Base-by-base conservation (phyloP, 2,113 vertebrate species). In the Megaceryle torquata region DNA sequence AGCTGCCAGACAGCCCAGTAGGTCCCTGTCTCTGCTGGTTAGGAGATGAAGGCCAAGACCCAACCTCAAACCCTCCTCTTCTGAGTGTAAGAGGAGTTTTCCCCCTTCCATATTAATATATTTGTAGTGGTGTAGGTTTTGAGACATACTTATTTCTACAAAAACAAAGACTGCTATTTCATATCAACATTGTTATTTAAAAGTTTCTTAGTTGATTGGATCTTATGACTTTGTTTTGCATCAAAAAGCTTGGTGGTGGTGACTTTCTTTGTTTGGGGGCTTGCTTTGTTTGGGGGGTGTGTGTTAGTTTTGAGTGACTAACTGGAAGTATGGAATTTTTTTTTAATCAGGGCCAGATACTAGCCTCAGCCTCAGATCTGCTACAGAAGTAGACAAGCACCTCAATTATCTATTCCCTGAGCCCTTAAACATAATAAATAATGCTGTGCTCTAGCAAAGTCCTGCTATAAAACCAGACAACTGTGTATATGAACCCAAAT, bases 1-100 rank as follows among this genome's bases (percentile, higher is more conserved):
- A 60, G 51, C 9, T 68, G 15, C 4, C 2, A 0, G 28, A 21
- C 57, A 77, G n/a, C 3, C 18, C 1, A 2, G 12, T 46, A 21
- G 4, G 18, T 39, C 25, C 8, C n/a, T 13, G 8, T 25, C 44
- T 46, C 37, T 69, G 53, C 20, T 65, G 17, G 17, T 48, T 72
- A 70, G 13, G 33, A 85, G 28, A 67, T 22, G 5, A 75, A 83
- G 25, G 41, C 18, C 26, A 71, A 50, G 13, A 54, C 5, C 7
- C 43, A 75, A 46, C 86, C 4, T 37, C 24, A 80, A 65, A 74
- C 8, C 4, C 6, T 41, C 26, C 43, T 59, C 11, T 63, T 28
- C 31, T 54, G 13, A 83, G 33, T 14, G 1, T 31, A 63, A 48
- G 28, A 50, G 35, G 14, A 87, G 17, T 20, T 56, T 56, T 69